These are phyloP conservation scores for Hirtodrosophila trivittata DNA, from an alignment of 2,888 invertebrate species.

Conservation along the genomic window DNA sequence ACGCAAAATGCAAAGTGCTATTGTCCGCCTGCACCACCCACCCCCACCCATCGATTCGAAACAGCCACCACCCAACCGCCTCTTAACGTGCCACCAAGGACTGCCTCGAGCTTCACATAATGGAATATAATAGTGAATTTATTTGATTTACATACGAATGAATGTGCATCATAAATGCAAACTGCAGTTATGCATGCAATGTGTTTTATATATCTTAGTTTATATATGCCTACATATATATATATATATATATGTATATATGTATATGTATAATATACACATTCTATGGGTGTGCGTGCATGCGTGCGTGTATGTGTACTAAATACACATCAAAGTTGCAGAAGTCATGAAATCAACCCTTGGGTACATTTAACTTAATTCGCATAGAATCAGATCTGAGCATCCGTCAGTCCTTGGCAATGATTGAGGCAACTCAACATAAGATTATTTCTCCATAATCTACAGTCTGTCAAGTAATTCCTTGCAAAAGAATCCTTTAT, in stretches of 20 bases:
- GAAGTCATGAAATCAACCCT: background rate
- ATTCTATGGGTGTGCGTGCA: background rate
- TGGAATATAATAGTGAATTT: slow-evolving; percentile 55
- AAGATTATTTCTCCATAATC: no score
- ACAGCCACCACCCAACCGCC: background rate
- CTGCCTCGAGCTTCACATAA: slow-evolving; percentile 24
- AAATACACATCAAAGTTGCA: background rate
- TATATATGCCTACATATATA: background rate
- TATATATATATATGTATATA: background rate
- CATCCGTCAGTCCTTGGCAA: background rate
- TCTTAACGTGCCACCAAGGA: no score
- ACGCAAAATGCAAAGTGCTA: slow-evolving; percentile 41
- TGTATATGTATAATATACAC: no score
- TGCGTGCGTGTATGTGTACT: background rate
- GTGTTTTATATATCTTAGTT: slow-evolving; percentile 7
- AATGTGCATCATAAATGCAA: slow-evolving; percentile 26
- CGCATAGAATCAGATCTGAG: background rate
- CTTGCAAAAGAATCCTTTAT: no score
- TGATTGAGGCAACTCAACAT: background rate
- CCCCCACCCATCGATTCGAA: background rate
- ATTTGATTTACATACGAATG: slow-evolving; percentile 49
- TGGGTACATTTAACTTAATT: background rate
- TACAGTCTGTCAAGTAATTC: no score
- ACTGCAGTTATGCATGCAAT: slow-evolving; percentile 49
- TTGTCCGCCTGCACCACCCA: slow-evolving; percentile 15